Evolutionary conservation across 2,888 invertebrate genomes (phyloP).

Genomic region (Drosophila picticornis): DNA sequence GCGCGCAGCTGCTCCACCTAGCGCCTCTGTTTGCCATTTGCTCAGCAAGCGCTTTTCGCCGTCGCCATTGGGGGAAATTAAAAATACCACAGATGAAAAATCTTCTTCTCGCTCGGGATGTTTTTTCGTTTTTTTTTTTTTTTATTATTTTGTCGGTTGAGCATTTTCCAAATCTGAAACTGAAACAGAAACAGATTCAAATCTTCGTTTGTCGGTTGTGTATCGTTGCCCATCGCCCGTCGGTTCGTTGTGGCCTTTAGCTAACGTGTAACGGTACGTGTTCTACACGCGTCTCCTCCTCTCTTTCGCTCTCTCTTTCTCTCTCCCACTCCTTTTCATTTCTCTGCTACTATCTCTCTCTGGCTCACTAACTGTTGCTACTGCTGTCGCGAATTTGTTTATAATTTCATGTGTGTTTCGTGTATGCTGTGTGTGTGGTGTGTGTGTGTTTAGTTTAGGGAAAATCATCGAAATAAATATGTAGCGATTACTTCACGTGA

Average conservation of each 20-base stretch:
- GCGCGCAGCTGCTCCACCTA: conserved; percentile 63
- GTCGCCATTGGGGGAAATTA: conserved; percentile 69
- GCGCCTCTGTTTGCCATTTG: conserved; percentile 57
- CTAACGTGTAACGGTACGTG: conserved; percentile 75
- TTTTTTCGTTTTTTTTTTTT: conserved; percentile 29
- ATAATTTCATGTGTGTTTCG: conserved; percentile 47
- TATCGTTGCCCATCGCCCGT: conserved; percentile 54
- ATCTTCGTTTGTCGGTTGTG: conserved; percentile 85
- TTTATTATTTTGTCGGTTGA: conserved; percentile 29
- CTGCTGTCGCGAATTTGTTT: conserved; percentile 73
- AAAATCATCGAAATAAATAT: conserved; percentile 27
- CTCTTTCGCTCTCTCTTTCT: conserved; percentile 13
- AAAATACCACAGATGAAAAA: conserved; percentile 59
- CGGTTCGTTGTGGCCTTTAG: conserved; percentile 42
- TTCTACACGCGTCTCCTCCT: conserved; percentile 35
- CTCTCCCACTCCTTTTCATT: conserved; percentile 6
- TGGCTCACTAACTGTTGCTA: conserved; percentile 23
- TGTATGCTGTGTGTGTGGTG: conserved; percentile 37
- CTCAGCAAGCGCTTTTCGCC: conserved; percentile 51
- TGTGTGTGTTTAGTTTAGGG: conserved; percentile 35
- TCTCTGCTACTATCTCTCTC: conserved; percentile 19
- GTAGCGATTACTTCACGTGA: conserved; percentile 43
- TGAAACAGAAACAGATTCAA: conserved; percentile 82
- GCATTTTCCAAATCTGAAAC: conserved; percentile 64
- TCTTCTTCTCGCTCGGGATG: conserved; percentile 35